These are phyloP conservation scores for Paradisaea rubra DNA, from an alignment of 2,113 vertebrate genomes.

Conservation along the genomic window DNA sequence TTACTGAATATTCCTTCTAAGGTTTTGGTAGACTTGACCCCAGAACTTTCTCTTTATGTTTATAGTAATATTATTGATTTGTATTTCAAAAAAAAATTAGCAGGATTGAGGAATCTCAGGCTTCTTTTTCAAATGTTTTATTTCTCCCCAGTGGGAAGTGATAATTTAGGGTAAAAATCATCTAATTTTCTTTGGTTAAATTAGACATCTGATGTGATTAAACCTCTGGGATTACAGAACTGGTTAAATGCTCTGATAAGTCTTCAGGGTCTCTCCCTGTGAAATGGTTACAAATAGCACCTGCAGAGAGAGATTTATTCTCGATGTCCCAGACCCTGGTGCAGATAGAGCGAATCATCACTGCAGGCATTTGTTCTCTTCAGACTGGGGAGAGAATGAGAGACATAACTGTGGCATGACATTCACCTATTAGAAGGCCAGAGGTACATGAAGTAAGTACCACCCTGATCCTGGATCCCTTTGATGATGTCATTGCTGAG, in stretches of 20 bases:
- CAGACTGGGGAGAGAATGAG: not conserved
- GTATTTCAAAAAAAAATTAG: not conserved
- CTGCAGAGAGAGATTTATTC: not conserved
- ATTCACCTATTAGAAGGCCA: not conserved
- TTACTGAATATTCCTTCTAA: not conserved
- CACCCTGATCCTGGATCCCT: not conserved
- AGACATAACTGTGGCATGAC: not conserved
- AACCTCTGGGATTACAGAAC: not conserved
- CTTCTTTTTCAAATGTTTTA: not conserved
- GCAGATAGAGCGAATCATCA: not conserved
- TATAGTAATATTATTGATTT: not conserved
- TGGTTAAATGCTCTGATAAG: not conserved
- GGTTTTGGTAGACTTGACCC: not conserved
- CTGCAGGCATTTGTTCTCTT: not conserved
- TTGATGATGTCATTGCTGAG: not conserved
- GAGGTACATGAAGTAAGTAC: not conserved
- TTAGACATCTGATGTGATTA: not conserved
- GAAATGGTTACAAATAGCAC: not conserved
- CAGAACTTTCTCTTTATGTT: not conserved
- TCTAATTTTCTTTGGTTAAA: not conserved
- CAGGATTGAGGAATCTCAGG: not conserved
- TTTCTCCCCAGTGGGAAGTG: not conserved
- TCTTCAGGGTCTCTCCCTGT: not conserved
- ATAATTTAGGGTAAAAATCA: not conserved
- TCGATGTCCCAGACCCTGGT: not conserved